A percentile compares a stretch with the other conserved stretches of the same genome.
These are phyloP conservation scores for Cynocephalus volans DNA, from an alignment of 2,113 vertebrate species.

Conservation along the genomic window DNA sequence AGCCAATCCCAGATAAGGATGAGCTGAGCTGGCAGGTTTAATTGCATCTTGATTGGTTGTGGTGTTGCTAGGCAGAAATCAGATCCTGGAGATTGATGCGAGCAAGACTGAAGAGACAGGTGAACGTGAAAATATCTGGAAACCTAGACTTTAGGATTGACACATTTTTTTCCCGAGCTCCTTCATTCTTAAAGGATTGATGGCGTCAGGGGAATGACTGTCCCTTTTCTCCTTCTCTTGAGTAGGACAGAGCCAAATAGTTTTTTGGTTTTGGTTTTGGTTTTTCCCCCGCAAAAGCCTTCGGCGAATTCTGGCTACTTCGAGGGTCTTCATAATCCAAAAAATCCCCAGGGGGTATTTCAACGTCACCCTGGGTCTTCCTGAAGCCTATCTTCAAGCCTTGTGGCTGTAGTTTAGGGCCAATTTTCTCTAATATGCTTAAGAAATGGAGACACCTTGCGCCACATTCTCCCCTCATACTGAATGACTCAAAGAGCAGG, in stretches of 20 bases:
- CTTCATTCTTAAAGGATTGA: slow-evolving; percentile 68
- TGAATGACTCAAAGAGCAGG: not conserved
- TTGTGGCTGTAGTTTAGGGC: not conserved
- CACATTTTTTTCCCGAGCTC: slow-evolving; percentile 23
- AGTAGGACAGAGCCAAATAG: slow-evolving; percentile 15
- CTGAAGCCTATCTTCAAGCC: slow-evolving; percentile 14
- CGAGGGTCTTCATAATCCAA: not conserved
- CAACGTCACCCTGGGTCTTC: not conserved
- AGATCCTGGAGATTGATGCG: not conserved
- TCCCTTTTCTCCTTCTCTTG: slow-evolving; percentile 27
- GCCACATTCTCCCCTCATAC: not conserved
- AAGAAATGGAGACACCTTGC: not conserved
- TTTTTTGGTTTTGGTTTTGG: too few relatives aligned
- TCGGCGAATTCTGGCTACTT: slow-evolving; percentile 51
- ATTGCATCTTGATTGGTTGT: slow-evolving; percentile 82
- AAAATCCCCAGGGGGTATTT: not conserved
- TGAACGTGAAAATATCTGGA: slow-evolving; percentile 69
- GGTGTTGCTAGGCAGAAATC: slow-evolving; percentile 84
- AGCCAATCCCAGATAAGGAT: slow-evolving; percentile 80
- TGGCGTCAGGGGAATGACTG: slow-evolving; percentile 15
- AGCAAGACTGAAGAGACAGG: slow-evolving; percentile 41
- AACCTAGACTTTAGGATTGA: slow-evolving; percentile 44
- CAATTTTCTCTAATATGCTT: not conserved
- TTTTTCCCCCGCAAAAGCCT: not conserved
- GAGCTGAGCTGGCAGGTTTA: slow-evolving; percentile 43